Percentiles rank a stretch among this genome's conserved stretches.
phyloP scores from a whole-genome alignment of 2,888 invertebrate species.

The Mythimna impura region DNA sequence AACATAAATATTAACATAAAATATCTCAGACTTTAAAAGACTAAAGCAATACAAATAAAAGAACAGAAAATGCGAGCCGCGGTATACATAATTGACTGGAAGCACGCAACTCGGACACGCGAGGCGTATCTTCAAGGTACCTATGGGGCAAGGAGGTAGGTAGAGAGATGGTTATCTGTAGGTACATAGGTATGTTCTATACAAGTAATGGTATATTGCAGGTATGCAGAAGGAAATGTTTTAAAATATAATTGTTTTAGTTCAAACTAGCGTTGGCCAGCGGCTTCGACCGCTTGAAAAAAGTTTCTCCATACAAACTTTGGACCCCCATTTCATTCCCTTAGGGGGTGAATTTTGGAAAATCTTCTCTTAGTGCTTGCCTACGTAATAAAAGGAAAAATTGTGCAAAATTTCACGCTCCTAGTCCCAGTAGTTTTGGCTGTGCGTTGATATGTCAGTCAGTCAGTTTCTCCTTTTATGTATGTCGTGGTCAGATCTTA shows the following conservation, averaged over 20 bases:
- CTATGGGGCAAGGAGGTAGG: conserved; percentile 43
- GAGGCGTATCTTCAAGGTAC: conserved; percentile 53
- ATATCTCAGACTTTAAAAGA: conserved; percentile 51
- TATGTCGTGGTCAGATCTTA: too few relatives aligned
- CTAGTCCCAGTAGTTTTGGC: too few relatives aligned
- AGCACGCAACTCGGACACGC: conserved; percentile 61
- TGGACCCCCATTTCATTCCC: too few relatives aligned
- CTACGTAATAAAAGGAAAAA: too few relatives aligned
- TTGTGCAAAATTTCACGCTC: too few relatives aligned
- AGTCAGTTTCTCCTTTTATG: too few relatives aligned
- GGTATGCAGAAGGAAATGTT: neutral
- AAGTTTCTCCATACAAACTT: too few relatives aligned
- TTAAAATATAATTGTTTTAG: neutral
- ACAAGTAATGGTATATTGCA: neutral
- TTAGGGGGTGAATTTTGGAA: too few relatives aligned
- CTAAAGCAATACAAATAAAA: conserved; percentile 64
- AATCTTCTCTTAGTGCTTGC: too few relatives aligned
- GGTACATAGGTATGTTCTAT: conserved; percentile 10
- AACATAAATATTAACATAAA: conserved; percentile 72
- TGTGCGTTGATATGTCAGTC: too few relatives aligned
- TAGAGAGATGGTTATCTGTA: conserved; percentile 23
- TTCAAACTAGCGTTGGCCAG: too few relatives aligned
- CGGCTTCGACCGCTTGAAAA: too few relatives aligned
- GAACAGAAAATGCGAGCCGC: conserved; percentile 47
- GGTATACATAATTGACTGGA: conserved; percentile 49